Evolutionary conservation across 1,140 invertebrate genomes (phyloP).

Genomic region (Trichonephila clavipes): DNA sequence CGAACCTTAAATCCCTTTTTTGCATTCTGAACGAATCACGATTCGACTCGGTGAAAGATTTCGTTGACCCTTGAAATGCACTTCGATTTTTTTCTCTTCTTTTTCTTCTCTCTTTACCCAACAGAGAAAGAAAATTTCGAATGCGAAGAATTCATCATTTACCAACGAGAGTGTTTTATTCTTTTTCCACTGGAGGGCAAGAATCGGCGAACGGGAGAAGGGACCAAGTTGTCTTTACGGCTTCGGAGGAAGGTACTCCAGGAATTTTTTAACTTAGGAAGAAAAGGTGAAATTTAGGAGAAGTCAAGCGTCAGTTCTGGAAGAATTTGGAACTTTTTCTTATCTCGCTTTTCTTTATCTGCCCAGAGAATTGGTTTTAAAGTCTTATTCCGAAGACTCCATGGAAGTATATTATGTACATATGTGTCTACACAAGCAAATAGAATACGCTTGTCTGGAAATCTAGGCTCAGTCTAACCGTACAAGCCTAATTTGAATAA

Average conservation of each 20-base stretch:
- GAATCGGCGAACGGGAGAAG: not conserved
- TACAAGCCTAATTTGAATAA: too few species aligned
- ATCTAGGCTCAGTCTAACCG: too few species aligned
- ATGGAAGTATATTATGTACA: not conserved
- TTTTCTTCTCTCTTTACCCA: not conserved
- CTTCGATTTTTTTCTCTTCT: constrained; percentile 18
- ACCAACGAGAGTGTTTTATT: constrained; percentile 50
- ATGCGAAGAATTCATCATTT: constrained; percentile 55
- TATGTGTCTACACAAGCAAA: not conserved
- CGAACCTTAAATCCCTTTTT: constrained; percentile 20
- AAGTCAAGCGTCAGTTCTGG: not conserved
- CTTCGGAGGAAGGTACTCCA: not conserved
- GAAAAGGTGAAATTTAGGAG: constrained; percentile 6
- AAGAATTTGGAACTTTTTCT: not conserved
- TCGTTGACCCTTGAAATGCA: constrained; percentile 55
- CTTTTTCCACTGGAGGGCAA: not conserved
- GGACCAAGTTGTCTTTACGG: constrained; percentile 19
- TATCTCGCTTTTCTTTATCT: too few species aligned
- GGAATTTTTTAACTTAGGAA: constrained; percentile 18
- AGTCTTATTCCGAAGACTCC: not conserved
- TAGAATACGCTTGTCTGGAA: too few species aligned
- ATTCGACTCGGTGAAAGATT: constrained; percentile 50
- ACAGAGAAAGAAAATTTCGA: constrained; percentile 19
- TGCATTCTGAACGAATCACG: constrained; percentile 10
- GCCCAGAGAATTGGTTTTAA: not conserved